Percentiles rank a stretch among this genome's conserved stretches.
Conservation (phyloP, 2,113 vertebrate species). For the Rhinogobius similis region DNA sequence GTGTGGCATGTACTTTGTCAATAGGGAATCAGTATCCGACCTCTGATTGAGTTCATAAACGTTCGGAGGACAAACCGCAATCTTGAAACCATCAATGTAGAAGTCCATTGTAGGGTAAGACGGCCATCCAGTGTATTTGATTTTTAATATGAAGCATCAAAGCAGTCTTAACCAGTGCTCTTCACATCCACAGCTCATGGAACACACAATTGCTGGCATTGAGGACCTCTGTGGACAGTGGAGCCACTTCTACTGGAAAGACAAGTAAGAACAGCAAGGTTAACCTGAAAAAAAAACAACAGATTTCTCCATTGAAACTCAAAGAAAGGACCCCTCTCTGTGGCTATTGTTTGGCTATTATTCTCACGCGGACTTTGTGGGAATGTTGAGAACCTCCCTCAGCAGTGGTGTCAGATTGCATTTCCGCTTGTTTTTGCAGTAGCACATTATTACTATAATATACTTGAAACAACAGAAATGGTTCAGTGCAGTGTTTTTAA, state of each 20-base stretch:
- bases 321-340: constrained; percentile 8
- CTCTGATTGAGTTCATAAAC: constrained; percentile 90
- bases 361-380: constrained; percentile 16
- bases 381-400: constrained; percentile 14
- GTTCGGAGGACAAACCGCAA: constrained; percentile 92
- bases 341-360: constrained; percentile 33
- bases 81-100: constrained; percentile 88
- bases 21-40: constrained; percentile 95
- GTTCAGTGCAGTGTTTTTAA: too few species aligned
- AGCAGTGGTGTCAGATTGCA: constrained; percentile 45
- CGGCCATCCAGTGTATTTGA: neutral
- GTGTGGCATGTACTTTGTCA: neutral
- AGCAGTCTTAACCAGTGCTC: neutral
- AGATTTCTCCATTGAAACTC: constrained; percentile 9
- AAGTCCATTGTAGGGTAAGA: constrained; percentile 91
- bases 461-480: neutral
- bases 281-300: neutral
- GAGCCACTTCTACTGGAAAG: constrained; percentile 97
- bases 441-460: neutral
- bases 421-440: neutral
- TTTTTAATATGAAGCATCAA: neutral
- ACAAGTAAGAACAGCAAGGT: constrained; percentile 84
- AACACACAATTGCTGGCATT: constrained; percentile 91
- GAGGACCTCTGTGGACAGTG: constrained; percentile 98
- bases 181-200: constrained; percentile 83